Conservation (phyloP, 2,113 vertebrate genomes). For the Petaurus breviceps region DNA sequence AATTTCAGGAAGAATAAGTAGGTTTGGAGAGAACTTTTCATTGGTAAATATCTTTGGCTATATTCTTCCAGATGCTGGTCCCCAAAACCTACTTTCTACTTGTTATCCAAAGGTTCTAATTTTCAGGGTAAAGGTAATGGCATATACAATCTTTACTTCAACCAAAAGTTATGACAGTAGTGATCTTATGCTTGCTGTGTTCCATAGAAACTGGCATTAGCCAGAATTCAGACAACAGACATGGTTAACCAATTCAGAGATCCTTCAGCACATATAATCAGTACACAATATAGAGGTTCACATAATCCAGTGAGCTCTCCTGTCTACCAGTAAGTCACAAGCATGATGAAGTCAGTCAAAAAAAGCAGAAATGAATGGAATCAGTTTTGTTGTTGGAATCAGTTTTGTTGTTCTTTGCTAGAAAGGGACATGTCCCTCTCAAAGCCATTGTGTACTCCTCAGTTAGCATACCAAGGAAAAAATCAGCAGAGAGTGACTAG, state of each 20-base stretch:
- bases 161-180: neutral
- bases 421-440: conserved; percentile 37
- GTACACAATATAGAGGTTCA: conserved; percentile 68
- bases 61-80: conserved; percentile 31
- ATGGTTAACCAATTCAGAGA: conserved; percentile 71
- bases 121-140: neutral
- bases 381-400: conserved; percentile 72
- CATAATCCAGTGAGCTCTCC: conserved; percentile 19
- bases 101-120: conserved; percentile 34
- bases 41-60: conserved; percentile 42
- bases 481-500: conserved; percentile 36
- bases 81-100: conserved; percentile 7
- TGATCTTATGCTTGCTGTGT: neutral
- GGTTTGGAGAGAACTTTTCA: neutral
- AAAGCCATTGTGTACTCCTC: conserved; percentile 58
- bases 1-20: neutral
- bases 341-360: conserved; percentile 70
- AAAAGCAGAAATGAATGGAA: conserved; percentile 73
- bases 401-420: conserved; percentile 58
- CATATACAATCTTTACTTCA: neutral
- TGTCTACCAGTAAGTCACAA: conserved; percentile 77
- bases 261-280: conserved; percentile 65
- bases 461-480: conserved; percentile 57
- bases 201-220: conserved; percentile 21
- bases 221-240: conserved; percentile 56